phyloP scores from a whole-genome alignment of 2,888 invertebrate species.

The Lycocerus yunnanus region DNA sequence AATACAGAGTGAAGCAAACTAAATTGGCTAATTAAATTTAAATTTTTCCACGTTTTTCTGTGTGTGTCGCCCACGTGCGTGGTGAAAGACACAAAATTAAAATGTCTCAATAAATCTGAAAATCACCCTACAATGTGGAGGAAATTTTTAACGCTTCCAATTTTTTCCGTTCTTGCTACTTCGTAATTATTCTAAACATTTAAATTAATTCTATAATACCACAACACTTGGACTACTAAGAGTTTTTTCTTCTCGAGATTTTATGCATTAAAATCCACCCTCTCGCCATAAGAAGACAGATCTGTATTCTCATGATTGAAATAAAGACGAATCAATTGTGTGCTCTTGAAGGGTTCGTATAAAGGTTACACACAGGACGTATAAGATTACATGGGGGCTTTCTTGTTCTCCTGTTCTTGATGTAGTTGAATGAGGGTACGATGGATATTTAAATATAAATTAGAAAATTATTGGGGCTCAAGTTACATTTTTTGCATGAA shows the following conservation, averaged over 20 bases:
- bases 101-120: background rate
- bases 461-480: conserved; percentile 34
- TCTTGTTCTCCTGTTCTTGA: conserved; percentile 27
- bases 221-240: background rate
- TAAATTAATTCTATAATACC: background rate
- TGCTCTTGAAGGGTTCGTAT: conserved; percentile 34
- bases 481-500: conserved; percentile 30
- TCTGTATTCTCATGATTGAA: conserved; percentile 34
- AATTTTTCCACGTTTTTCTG: background rate
- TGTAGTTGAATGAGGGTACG: conserved; percentile 27
- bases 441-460: conserved; percentile 33
- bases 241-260: background rate
- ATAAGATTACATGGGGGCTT: conserved; percentile 39
- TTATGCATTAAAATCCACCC: background rate
- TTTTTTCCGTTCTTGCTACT: background rate
- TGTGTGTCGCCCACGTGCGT: background rate
- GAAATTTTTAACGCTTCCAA: background rate
- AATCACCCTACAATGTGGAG: background rate
- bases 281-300: background rate
- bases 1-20: background rate
- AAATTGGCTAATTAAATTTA: background rate
- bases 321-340: conserved; percentile 36
- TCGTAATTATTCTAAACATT: background rate
- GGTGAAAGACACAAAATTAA: background rate
- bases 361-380: conserved; percentile 39